phyloP scores from a whole-genome alignment of 37 sponge, comb jelly and placozoan species.

The Agelas oroides region DNA sequence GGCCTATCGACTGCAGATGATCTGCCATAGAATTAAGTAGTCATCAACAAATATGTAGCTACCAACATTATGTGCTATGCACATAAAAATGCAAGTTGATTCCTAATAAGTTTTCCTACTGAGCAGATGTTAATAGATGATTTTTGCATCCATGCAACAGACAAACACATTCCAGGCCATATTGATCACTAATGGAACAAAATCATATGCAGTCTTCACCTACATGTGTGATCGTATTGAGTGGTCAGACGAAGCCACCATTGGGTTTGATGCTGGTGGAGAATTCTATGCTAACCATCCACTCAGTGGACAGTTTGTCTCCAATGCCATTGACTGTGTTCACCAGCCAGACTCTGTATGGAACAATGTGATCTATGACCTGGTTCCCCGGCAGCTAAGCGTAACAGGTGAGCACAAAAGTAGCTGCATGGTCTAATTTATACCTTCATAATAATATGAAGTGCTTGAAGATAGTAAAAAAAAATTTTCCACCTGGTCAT shows the following conservation, averaged over 20 bases:
- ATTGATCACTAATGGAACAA: slow-evolving; percentile 39
- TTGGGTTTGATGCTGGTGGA: slow-evolving; percentile 46
- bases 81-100: no score
- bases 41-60: no score
- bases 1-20: no score
- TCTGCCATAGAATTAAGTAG: no score
- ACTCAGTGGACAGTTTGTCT: slow-evolving; percentile 17
- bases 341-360: background rate
- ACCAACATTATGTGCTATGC: no score
- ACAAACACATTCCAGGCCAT: slow-evolving; percentile 58
- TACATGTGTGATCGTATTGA: slow-evolving; percentile 38
- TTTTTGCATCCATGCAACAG: background rate
- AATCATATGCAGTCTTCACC: slow-evolving; percentile 55
- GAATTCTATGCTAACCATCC: slow-evolving; percentile 22
- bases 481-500: no score
- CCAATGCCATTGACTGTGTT: slow-evolving; percentile 35
- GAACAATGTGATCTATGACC: slow-evolving; percentile 46
- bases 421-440: no score
- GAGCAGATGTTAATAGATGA: no score
- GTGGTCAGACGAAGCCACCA: slow-evolving; percentile 55
- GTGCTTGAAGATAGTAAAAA: no score
- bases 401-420: no score
- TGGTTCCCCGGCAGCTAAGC: slow-evolving; percentile 1
- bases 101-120: no score
- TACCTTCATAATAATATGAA: no score